phyloP scores from a whole-genome alignment of 1,140 invertebrate genomes.

The Lasioglossum baleicum region DNA sequence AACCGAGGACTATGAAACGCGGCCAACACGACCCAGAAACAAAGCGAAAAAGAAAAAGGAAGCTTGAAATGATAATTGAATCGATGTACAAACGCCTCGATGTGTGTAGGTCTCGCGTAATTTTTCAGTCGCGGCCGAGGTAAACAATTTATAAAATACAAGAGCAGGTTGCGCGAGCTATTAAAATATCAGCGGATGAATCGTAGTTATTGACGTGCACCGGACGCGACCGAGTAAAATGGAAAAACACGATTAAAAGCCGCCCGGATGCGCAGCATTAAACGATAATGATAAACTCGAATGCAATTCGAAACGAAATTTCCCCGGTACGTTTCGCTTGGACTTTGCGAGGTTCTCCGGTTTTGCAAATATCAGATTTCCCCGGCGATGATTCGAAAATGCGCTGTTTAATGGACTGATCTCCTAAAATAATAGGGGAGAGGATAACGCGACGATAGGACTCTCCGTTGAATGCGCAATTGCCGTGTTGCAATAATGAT shows the following conservation, averaged over 20 bases:
- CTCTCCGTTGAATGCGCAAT: no score
- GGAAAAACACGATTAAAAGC: constrained; percentile 10
- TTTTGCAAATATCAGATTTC: not conserved
- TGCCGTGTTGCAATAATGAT: no score
- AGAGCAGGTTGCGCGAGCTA: not conserved
- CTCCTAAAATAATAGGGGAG: no score
- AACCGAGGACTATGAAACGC: not conserved
- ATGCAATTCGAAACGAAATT: not conserved
- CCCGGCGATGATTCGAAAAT: not conserved
- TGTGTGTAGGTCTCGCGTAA: not conserved
- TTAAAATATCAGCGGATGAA: constrained; percentile 28
- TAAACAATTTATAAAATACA: constrained; percentile 25
- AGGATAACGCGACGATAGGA: no score
- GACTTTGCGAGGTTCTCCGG: not conserved
- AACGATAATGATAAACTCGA: not conserved
- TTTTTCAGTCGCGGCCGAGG: not conserved
- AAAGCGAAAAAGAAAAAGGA: not conserved
- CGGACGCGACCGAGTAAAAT: not conserved
- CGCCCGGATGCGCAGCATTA: not conserved
- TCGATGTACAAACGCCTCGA: not conserved
- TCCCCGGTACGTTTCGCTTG: not conserved
- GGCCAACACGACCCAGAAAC: not conserved
- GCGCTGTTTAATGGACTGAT: not conserved
- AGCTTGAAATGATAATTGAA: not conserved
- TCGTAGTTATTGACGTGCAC: not conserved